phyloP scores from a whole-genome alignment of 1,140 invertebrate species.

The Harpegnathos saltator region DNA sequence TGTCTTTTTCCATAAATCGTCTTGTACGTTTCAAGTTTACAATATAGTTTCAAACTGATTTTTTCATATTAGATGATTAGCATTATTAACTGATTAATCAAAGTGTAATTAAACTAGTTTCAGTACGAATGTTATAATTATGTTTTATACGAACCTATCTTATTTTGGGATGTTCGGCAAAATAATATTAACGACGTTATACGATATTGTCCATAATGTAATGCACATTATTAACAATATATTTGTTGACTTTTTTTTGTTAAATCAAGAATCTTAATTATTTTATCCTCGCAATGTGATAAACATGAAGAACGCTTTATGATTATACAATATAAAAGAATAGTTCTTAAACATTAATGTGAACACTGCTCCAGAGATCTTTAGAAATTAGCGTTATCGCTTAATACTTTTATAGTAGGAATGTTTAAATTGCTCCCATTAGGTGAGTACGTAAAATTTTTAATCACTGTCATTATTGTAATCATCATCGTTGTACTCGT shows the following conservation, averaged over 20 bases:
- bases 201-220: background rate
- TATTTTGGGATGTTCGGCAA: background rate
- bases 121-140: constrained; percentile 5
- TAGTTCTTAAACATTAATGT: background rate
- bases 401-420: constrained; percentile 34
- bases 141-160: constrained; percentile 10
- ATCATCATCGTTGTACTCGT: constrained; percentile 79
- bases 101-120: background rate
- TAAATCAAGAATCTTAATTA: background rate
- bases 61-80: background rate
- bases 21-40: background rate
- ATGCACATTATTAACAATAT: constrained; percentile 1
- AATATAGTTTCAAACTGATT: background rate
- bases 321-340: constrained; percentile 28
- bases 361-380: constrained; percentile 29
- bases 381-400: constrained; percentile 15
- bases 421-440: constrained; percentile 58
- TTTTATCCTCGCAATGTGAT: background rate
- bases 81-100: background rate
- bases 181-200: constrained; percentile 3
- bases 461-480: constrained; percentile 83
- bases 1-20: background rate
- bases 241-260: background rate
- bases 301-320: constrained; percentile 6
- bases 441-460: constrained; percentile 62